These are phyloP conservation scores for Planiliza haematocheilus DNA, from an alignment of 2,113 vertebrate species.

Conservation along the genomic window DNA sequence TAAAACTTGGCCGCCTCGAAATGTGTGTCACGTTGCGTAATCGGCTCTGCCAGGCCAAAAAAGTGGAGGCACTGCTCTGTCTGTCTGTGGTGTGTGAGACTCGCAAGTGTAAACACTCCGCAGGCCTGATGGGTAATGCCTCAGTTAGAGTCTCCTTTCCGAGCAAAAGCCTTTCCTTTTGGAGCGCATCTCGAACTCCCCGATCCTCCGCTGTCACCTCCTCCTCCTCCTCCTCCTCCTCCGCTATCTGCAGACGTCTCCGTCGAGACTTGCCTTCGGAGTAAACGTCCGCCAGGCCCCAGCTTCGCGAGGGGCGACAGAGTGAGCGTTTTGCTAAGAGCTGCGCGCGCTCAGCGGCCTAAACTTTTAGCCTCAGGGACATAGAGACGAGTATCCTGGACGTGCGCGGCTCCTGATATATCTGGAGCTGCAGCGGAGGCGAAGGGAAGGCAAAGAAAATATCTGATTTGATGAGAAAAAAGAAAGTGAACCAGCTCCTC, in stretches of 20 bases:
- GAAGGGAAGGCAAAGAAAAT: slow-evolving; percentile 65
- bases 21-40: slow-evolving; percentile 65
- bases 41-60: slow-evolving; percentile 39
- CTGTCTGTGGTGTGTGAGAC: slow-evolving; percentile 36
- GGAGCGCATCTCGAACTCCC: background rate
- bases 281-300: slow-evolving; percentile 12
- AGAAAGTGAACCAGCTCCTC: slow-evolving; percentile 69
- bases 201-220: background rate
- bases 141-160: slow-evolving; percentile 22
- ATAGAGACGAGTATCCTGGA: slow-evolving; percentile 49
- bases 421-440: slow-evolving; percentile 41
- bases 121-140: slow-evolving; percentile 41
- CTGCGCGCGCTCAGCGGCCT: slow-evolving; percentile 37
- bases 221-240: background rate
- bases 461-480: slow-evolving; percentile 73
- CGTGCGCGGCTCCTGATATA: slow-evolving; percentile 47
- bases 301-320: slow-evolving; percentile 50
- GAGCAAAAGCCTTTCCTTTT: background rate
- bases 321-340: slow-evolving; percentile 41
- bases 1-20: slow-evolving; percentile 26
- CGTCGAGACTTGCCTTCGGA: background rate
- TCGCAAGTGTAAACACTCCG: slow-evolving; percentile 43
- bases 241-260: background rate
- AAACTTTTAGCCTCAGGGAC: slow-evolving; percentile 44
- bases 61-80: slow-evolving; percentile 37